A percentile compares a stretch with the other conserved stretches of the same genome.
Conservation (phyloP, 2,888 invertebrate genomes). For the Dascillus cervinus region DNA sequence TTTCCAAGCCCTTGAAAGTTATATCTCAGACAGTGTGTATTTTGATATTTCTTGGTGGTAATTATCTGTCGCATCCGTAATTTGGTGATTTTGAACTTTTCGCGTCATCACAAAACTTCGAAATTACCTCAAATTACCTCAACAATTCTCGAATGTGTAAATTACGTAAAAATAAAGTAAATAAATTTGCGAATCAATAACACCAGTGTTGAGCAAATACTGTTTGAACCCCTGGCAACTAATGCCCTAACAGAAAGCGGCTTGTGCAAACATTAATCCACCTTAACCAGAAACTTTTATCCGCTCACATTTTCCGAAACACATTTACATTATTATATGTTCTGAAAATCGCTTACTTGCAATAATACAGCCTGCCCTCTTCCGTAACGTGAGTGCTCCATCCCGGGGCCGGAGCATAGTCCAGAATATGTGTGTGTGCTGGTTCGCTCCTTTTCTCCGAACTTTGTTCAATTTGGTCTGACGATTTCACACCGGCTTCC, state of each 20-base stretch:
- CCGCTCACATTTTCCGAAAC: constrained; percentile 8
- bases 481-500: constrained; percentile 22
- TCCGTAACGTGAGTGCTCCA: constrained; percentile 74
- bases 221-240: no score
- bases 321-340: constrained; percentile 11
- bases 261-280: not conserved
- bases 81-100: no score
- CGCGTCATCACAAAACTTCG: no score
- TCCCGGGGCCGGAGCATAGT: constrained; percentile 48
- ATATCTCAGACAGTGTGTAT: no score
- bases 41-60: no score
- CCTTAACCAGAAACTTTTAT: constrained; percentile 4
- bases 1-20: no score
- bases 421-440: constrained; percentile 37
- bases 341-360: constrained; percentile 75
- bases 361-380: constrained; percentile 79
- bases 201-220: no score
- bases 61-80: no score
- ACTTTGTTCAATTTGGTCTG: constrained; percentile 15
- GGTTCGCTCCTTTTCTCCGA: constrained; percentile 10
- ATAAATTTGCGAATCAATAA: no score
- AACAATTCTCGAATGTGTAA: no score
- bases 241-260: not conserved
- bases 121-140: no score
- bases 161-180: no score